A percentile compares a stretch with the other conserved stretches of the same genome.
These are phyloP conservation scores for Thalassaphorura encarpata DNA, from an alignment of 1,140 invertebrate species.

Conservation along the genomic window DNA sequence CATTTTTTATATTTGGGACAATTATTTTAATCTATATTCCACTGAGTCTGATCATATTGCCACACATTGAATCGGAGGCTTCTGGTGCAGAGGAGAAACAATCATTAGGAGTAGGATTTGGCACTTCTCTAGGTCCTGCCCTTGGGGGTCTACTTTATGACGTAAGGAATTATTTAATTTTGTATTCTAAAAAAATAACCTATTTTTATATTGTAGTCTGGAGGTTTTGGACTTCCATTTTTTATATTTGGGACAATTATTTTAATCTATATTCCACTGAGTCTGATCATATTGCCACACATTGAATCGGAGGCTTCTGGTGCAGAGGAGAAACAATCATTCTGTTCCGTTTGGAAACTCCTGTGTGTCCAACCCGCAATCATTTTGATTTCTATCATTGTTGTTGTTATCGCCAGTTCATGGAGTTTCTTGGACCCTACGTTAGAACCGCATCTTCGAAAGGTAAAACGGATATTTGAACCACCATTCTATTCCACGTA, in stretches of 20 bases:
- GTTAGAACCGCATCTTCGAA: conserved; percentile 58
- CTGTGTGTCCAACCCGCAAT: conserved; percentile 56
- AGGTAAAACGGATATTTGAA: conserved; percentile 40
- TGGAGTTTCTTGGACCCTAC: conserved; percentile 68
- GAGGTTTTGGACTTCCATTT: conserved; percentile 64
- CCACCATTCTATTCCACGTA: background rate
- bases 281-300: conserved; percentile 48
- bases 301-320: conserved; percentile 43
- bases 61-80: too few species aligned
- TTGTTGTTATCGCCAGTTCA: conserved; percentile 54
- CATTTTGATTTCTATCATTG: conserved; percentile 54
- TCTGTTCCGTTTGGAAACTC: conserved; percentile 42
- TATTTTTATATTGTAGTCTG: conserved; percentile 45
- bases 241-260: conserved; percentile 55
- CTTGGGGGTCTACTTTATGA: conserved; percentile 66
- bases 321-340: background rate
- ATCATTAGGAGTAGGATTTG: too few species aligned
- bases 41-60: too few species aligned
- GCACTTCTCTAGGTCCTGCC: conserved; percentile 63
- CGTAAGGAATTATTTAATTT: conserved; percentile 39
- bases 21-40: too few species aligned
- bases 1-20: too few species aligned
- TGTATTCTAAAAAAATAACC: too few species aligned
- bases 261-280: conserved; percentile 53
- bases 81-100: too few species aligned